These are phyloP conservation scores for Cataglyphis altisquamis DNA, from an alignment of 2,888 invertebrate genomes.

Conservation along the genomic window DNA sequence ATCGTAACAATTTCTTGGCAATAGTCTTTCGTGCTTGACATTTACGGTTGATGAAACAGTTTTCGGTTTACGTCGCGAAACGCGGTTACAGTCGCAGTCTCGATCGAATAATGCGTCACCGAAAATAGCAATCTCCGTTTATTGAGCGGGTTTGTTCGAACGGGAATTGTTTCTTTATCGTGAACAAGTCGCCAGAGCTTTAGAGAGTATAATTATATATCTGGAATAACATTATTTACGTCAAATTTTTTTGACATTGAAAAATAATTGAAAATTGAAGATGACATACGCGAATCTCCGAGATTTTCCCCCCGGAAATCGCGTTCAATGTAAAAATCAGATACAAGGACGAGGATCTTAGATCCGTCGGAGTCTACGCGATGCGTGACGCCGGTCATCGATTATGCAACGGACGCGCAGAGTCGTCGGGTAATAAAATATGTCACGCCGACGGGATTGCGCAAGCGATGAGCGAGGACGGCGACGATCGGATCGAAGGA, in stretches of 20 bases:
- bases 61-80: conserved; percentile 46
- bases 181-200: conserved; percentile 23
- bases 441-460: conserved; percentile 46
- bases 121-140: conserved; percentile 78
- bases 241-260: background rate
- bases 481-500: conserved; percentile 49
- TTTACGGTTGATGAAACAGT: conserved; percentile 28
- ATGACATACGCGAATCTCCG: background rate
- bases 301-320: background rate
- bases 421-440: conserved; percentile 48
- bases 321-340: background rate
- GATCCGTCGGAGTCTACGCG: conserved; percentile 30
- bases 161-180: conserved; percentile 61
- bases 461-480: conserved; percentile 32
- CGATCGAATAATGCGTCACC: conserved; percentile 70
- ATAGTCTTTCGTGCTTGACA: conserved; percentile 22
- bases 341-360: conserved; percentile 23
- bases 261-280: background rate
- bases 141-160: conserved; percentile 43
- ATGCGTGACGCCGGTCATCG: conserved; percentile 42
- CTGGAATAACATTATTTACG: background rate
- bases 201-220: background rate
- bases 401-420: conserved; percentile 46
- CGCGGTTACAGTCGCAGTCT: conserved; percentile 31
- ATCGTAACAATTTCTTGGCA: conserved; percentile 25